Evolutionary conservation across 2,113 vertebrate genomes (phyloP).

Genomic region (Tringa solitaria): DNA sequence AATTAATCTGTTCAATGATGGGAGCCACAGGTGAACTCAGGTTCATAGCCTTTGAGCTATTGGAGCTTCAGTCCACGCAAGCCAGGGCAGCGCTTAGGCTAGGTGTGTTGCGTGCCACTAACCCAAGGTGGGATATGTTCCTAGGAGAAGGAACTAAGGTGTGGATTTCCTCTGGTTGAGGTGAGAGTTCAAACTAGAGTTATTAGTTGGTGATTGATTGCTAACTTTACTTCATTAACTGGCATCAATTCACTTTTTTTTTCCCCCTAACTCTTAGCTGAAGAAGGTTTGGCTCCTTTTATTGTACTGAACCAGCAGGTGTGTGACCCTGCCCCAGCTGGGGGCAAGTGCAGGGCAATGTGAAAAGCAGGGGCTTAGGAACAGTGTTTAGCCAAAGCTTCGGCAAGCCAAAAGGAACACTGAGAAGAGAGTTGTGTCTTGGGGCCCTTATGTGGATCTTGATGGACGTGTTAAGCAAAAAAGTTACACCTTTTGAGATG

Average conservation of each 20-base stretch:
- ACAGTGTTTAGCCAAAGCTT: neutral
- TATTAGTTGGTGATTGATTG: neutral
- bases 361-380: neutral
- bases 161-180: neutral
- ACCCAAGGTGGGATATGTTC: neutral
- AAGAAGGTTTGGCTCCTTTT: neutral
- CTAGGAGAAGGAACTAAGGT: neutral
- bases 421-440: neutral
- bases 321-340: neutral
- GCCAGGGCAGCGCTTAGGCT: neutral
- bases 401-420: fast-evolving
- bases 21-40: neutral
- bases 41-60: neutral
- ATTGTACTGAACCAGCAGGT: neutral
- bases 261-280: neutral
- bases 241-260: neutral
- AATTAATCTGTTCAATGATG: neutral
- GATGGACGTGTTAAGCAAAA: neutral
- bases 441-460: neutral
- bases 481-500: fast-evolving
- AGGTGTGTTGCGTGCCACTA: neutral
- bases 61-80: neutral
- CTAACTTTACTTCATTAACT: neutral
- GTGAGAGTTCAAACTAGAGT: neutral
- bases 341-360: neutral